Evolutionary conservation across 2,888 invertebrate genomes (phyloP).

Genomic region (Aquatica leii): DNA sequence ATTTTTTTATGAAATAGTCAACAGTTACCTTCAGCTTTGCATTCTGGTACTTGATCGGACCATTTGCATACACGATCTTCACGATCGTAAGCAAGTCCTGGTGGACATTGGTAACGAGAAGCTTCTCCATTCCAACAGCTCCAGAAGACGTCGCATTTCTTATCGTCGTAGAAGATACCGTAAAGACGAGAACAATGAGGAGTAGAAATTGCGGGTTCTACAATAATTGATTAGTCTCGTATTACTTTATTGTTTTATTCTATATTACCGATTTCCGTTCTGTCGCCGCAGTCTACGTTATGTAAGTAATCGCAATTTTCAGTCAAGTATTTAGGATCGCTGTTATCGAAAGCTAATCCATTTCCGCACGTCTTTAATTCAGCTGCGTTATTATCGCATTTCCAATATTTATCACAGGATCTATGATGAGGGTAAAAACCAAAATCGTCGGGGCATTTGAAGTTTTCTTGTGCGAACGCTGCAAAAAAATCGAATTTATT

Average conservation of each 20-base stretch:
- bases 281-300: conserved; percentile 92
- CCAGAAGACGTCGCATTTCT: conserved; percentile 94
- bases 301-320: conserved; percentile 96
- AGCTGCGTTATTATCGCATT: conserved; percentile 88
- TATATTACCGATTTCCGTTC: conserved; percentile 79
- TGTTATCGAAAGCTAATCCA: conserved; percentile 89
- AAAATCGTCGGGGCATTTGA: conserved; percentile 94
- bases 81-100: conserved; percentile 92
- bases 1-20: background rate
- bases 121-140: conserved; percentile 97
- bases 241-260: background rate
- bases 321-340: conserved; percentile 87
- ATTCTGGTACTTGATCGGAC: conserved; percentile 95
- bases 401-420: conserved; percentile 96
- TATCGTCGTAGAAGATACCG: conserved; percentile 90
- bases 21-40: conserved; percentile 81
- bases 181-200: conserved; percentile 87
- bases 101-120: conserved; percentile 93
- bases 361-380: conserved; percentile 94
- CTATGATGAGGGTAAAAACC: conserved; percentile 91
- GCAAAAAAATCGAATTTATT: conserved; percentile 58
- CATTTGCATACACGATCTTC: conserved; percentile 95
- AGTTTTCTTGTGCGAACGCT: conserved; percentile 81
- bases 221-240: conserved; percentile 16
- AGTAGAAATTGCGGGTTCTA: conserved; percentile 85